phyloP scores from a whole-genome alignment of 2,888 invertebrate genomes.

The Enchytraeus crypticus region DNA sequence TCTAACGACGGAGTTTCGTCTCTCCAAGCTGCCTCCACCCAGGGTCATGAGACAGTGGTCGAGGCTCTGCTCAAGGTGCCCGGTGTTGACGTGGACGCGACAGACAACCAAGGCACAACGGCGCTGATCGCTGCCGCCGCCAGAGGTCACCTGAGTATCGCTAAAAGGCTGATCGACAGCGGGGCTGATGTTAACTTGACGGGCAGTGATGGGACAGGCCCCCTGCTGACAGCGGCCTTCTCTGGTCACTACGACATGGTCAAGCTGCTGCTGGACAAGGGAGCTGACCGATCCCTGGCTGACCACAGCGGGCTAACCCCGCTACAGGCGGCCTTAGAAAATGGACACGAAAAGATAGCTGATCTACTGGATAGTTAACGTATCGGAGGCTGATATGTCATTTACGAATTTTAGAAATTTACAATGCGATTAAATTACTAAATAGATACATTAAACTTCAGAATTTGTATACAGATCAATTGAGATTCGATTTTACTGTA shows the following conservation, averaged over 20 bases:
- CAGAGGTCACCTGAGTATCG: constrained; percentile 5
- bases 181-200: constrained; percentile 1
- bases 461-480: too few relatives aligned
- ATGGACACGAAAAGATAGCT: constrained; percentile 93
- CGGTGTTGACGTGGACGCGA: constrained; percentile 6
- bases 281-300: background rate
- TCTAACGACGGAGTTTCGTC: too few relatives aligned
- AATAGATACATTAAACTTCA: too few relatives aligned
- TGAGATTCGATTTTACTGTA: too few relatives aligned
- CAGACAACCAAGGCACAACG: background rate
- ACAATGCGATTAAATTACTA: too few relatives aligned
- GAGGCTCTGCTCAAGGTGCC: background rate
- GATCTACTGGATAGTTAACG: too few relatives aligned
- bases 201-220: background rate
- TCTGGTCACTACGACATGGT: constrained; percentile 3
- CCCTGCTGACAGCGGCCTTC: background rate
- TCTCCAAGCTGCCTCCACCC: too few relatives aligned
- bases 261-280: background rate
- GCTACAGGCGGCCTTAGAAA: constrained; percentile 47
- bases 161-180: background rate
- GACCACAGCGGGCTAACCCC: background rate
- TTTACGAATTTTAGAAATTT: too few relatives aligned
- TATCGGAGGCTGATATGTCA: too few relatives aligned
- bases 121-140: constrained; percentile 6
- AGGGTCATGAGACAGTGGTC: background rate